Evolutionary conservation across 1,140 invertebrate genomes (phyloP).

Genomic region (Lepidotrigona ventralis): DNA sequence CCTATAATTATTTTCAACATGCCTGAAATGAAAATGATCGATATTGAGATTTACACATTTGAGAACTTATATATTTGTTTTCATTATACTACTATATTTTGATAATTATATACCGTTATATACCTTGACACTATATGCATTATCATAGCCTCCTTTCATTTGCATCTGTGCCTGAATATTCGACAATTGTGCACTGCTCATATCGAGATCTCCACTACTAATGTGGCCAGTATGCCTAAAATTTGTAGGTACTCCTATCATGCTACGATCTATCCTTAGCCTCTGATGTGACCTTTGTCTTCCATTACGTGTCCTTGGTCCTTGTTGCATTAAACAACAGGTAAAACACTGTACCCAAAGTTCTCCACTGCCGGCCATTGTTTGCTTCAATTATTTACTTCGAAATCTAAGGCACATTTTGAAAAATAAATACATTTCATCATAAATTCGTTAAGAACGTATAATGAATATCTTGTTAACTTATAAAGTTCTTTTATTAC

Average conservation of each 20-base stretch:
- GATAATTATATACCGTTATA: not conserved
- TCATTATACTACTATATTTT: not conserved
- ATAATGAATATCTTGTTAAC: not conserved
- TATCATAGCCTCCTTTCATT: conserved; percentile 92
- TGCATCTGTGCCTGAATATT: conserved; percentile 93
- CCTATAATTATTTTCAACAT: conserved; percentile 34
- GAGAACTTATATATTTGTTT: not conserved
- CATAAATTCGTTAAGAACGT: not conserved
- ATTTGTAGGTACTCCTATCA: conserved; percentile 95
- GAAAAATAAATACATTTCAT: not conserved
- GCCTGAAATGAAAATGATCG: conserved; percentile 43
- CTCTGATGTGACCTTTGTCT: conserved; percentile 83
- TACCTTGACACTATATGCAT: conserved; percentile 83
- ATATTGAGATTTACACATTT: not conserved
- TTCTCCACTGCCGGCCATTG: conserved; percentile 86
- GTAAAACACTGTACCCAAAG: conserved; percentile 93
- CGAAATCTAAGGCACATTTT: conserved; percentile 3
- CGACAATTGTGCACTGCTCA: conserved; percentile 86
- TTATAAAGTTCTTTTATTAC: not conserved
- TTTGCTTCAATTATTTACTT: not conserved
- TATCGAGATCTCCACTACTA: conserved; percentile 91
- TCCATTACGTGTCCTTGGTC: conserved; percentile 83
- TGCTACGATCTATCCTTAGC: conserved; percentile 92
- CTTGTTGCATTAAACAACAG: conserved; percentile 88
- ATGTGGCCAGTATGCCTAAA: conserved; percentile 96